Base-by-base conservation (phyloP, 1,140 invertebrate genomes). In the Drosophila azteca region DNA sequence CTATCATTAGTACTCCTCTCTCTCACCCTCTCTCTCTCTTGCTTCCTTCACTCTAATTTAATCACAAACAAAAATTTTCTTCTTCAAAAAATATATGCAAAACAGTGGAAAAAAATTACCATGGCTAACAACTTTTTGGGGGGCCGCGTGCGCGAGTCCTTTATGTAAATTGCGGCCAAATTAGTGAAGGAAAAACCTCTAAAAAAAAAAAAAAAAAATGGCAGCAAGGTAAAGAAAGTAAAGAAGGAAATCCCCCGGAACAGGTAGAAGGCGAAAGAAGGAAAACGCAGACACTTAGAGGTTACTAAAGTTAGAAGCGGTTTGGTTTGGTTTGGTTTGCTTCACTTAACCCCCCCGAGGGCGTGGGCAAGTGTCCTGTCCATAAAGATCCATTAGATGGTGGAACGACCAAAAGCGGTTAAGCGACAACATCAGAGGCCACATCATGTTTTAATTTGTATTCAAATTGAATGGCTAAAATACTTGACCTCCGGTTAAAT, bases 81-180 rank as follows among this genome's bases (percentile, higher is more conserved):
- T 3, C 31, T 26, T 26, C 31, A 31, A 31, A 31, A 31, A 26
- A 68, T 49, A 67, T 35, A 31, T 17, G 35, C 31, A 66, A 41
- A 68, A 58, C 54, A 31, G 29, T 46, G 52, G 39, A 63, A 72
- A 51, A 13, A 60, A 84, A 73, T 71, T 62, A 63, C 53, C 67
- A 69, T 70, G 67, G 67, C 67, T 69, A 70, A 48, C 49, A 75
- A 65, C 63, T 54, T 74, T 63, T 58, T 58, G 80, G 49, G 61
- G 52, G 62, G 59, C 50, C 50, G 70, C 64, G 69, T 59, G 65
- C 50, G 70, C 64, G 69, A 62, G 65, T 67, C 67, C 76, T 84
- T 84, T 84, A 84, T 84, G 80, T 67, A 84, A 84, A 84, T 84
- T 79, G 80, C 76, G 57, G 71, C 62, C 80, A 84, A 84, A 84